A percentile compares a stretch with the other conserved stretches of the same genome.
Evolutionary conservation across 2,888 invertebrate genomes (phyloP).

Genomic region (Eurois occulta): DNA sequence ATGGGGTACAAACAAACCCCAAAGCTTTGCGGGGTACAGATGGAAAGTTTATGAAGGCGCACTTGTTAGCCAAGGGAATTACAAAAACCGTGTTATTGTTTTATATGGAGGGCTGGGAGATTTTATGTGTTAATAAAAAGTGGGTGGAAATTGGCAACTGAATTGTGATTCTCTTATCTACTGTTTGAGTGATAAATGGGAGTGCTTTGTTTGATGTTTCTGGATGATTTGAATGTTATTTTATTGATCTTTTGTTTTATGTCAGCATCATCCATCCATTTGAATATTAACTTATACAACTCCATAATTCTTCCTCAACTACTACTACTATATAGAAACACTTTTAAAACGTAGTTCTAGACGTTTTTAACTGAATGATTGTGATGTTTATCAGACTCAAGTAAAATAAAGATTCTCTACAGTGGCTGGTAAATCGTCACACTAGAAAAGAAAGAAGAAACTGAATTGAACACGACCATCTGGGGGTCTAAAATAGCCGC

Average conservation of each 20-base stretch:
- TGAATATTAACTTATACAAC: neutral
- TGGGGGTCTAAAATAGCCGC: too few relatives aligned
- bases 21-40: conserved; percentile 86
- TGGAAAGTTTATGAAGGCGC: conserved; percentile 88
- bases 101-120: conserved; percentile 80
- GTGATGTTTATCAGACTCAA: too few relatives aligned
- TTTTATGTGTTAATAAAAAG: conserved; percentile 89
- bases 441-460: neutral
- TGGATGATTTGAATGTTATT: conserved; percentile 61
- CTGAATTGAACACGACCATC: neutral
- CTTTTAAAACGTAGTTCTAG: neutral
- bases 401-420: neutral
- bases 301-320: neutral
- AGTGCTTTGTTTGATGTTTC: conserved; percentile 75
- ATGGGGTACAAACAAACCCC: conserved; percentile 80
- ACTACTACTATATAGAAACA: neutral
- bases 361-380: neutral
- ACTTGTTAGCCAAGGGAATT: conserved; percentile 87
- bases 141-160: conserved; percentile 78
- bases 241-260: conserved; percentile 25
- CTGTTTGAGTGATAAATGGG: conserved; percentile 74
- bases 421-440: neutral
- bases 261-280: neutral
- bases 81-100: conserved; percentile 88
- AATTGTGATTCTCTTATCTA: conserved; percentile 66